phyloP scores from a whole-genome alignment of 2,113 vertebrate species.

The Spilogale gracilis region DNA sequence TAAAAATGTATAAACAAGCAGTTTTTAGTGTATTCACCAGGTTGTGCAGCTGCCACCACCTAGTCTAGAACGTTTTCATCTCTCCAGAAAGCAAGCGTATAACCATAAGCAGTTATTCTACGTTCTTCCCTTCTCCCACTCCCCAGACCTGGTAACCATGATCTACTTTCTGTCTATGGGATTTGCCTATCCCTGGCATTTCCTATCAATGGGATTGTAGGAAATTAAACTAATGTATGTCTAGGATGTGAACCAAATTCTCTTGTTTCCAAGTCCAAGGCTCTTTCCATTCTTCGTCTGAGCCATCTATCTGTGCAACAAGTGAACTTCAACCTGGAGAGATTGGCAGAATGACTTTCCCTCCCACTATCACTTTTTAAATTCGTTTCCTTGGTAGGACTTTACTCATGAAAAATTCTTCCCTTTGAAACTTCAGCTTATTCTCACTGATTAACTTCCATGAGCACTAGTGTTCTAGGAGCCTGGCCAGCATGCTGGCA shows the following conservation, averaged over 20 bases:
- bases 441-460: background rate
- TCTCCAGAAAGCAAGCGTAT: background rate
- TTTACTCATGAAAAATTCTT: background rate
- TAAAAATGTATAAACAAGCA: background rate
- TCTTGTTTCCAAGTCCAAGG: background rate
- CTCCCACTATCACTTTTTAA: background rate
- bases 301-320: background rate
- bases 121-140: background rate
- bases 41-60: background rate
- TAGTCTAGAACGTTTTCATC: background rate
- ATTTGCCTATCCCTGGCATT: background rate
- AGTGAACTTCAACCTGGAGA: background rate
- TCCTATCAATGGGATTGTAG: background rate
- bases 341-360: background rate
- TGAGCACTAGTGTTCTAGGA: background rate
- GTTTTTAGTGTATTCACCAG: background rate
- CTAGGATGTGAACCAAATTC: background rate
- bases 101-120: background rate
- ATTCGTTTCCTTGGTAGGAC: background rate
- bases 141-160: background rate
- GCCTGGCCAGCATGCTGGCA: background rate
- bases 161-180: background rate
- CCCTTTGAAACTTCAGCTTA: background rate
- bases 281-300: background rate
- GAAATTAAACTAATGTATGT: background rate